These are phyloP conservation scores for Emydocephalus ijimae DNA, from an alignment of 2,113 vertebrate genomes.

Conservation along the genomic window DNA sequence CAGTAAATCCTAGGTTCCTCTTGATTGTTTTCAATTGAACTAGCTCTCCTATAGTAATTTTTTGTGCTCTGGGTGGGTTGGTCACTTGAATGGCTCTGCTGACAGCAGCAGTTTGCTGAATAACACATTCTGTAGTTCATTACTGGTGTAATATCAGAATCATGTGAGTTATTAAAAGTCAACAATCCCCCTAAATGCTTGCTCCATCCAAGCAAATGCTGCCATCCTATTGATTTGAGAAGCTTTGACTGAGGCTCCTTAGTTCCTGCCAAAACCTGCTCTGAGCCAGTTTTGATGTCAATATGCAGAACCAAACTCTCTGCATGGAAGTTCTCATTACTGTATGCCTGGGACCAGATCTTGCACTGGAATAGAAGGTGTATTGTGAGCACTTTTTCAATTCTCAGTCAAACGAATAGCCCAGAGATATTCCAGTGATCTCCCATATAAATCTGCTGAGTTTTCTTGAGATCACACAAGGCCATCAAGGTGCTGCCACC, in stretches of 20 bases:
- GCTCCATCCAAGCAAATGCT: not conserved
- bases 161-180: not conserved
- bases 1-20: not conserved
- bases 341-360: not conserved
- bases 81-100: conserved; percentile 7
- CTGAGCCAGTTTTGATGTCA: not conserved
- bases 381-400: not conserved
- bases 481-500: not conserved
- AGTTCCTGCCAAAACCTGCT: conserved; percentile 2
- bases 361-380: not conserved
- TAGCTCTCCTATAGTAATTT: not conserved
- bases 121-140: not conserved
- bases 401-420: not conserved
- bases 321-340: not conserved
- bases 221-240: conserved; percentile 1
- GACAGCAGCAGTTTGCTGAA: conserved; percentile 6
- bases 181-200: not conserved
- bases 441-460: not conserved
- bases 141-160: not conserved
- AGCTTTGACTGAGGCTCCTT: conserved; percentile 4
- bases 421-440: not conserved
- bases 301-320: not conserved
- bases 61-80: not conserved
- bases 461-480: not conserved
- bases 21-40: not conserved